phyloP scores from a whole-genome alignment of 2,797 vertebrate species.

The Xiphophorus birchmanni region DNA sequence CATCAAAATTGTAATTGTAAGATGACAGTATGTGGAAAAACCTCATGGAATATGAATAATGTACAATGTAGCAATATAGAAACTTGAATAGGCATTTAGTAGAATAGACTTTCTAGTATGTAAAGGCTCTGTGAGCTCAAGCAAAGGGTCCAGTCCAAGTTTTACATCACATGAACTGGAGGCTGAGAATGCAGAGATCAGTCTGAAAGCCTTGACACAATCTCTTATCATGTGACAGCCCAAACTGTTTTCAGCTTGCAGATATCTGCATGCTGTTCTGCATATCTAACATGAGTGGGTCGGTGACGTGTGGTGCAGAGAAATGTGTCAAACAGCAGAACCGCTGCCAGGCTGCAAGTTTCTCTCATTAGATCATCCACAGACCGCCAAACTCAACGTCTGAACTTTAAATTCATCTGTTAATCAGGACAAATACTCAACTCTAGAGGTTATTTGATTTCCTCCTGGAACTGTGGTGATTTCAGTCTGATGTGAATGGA shows the following conservation, averaged over 20 bases:
- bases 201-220: conserved; percentile 36
- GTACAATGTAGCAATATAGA: neutral
- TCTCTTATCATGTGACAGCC: conserved; percentile 9
- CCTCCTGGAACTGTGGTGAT: neutral
- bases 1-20: neutral
- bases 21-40: neutral
- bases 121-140: neutral
- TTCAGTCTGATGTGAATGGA: neutral
- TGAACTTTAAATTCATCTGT: neutral
- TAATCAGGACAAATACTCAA: neutral
- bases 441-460: neutral
- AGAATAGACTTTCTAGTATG: neutral
- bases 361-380: neutral
- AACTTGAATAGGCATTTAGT: neutral
- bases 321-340: conserved; percentile 5
- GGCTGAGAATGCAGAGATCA: neutral
- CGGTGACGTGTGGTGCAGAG: conserved; percentile 8
- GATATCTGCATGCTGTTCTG: conserved; percentile 27
- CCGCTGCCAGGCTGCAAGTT: neutral
- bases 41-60: neutral
- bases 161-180: neutral
- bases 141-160: neutral
- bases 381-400: neutral
- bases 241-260: conserved; percentile 26
- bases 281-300: neutral